A percentile compares a stretch with the other conserved stretches of the same genome.
Evolutionary conservation across 2,888 invertebrate species (phyloP).

Genomic region (Pteria penguin): DNA sequence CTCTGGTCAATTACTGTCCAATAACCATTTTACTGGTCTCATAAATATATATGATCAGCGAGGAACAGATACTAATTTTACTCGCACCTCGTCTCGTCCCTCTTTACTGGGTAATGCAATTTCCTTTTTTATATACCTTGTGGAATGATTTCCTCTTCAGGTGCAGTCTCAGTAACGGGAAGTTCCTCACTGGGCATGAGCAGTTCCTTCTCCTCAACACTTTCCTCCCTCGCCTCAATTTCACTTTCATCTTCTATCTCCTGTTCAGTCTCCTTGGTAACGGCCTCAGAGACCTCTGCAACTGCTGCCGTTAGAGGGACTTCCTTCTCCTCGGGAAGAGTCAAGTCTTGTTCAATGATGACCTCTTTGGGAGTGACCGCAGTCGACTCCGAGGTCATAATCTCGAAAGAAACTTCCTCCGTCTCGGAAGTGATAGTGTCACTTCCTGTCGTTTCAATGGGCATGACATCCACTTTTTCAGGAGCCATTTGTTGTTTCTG

Average conservation of each 20-base stretch:
- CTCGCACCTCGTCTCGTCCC: too few relatives aligned
- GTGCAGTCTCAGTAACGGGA: slow-evolving; percentile 55
- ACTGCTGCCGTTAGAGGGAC: slow-evolving; percentile 65
- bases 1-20: too few relatives aligned
- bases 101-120: too few relatives aligned
- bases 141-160: slow-evolving; percentile 56
- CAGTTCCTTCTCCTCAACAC: slow-evolving; percentile 55
- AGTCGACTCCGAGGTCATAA: slow-evolving; percentile 61
- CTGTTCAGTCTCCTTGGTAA: slow-evolving; percentile 57
- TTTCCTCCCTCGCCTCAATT: slow-evolving; percentile 52
- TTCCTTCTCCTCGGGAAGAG: slow-evolving; percentile 66
- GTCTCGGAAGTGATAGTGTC: slow-evolving; percentile 61
- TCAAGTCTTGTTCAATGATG: slow-evolving; percentile 58
- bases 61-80: too few relatives aligned
- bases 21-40: too few relatives aligned
- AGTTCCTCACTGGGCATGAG: slow-evolving; percentile 63
- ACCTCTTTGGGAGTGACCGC: slow-evolving; percentile 61
- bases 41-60: too few relatives aligned
- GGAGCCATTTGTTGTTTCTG: slow-evolving; percentile 63
- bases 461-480: slow-evolving; percentile 61
- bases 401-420: slow-evolving; percentile 73
- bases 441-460: slow-evolving; percentile 68
- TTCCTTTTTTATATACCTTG: slow-evolving; percentile 51
- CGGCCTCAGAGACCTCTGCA: slow-evolving; percentile 59
- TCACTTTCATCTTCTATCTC: slow-evolving; percentile 51